Conservation (phyloP, 2,888 invertebrate genomes). For the Ptychoptera contaminata region DNA sequence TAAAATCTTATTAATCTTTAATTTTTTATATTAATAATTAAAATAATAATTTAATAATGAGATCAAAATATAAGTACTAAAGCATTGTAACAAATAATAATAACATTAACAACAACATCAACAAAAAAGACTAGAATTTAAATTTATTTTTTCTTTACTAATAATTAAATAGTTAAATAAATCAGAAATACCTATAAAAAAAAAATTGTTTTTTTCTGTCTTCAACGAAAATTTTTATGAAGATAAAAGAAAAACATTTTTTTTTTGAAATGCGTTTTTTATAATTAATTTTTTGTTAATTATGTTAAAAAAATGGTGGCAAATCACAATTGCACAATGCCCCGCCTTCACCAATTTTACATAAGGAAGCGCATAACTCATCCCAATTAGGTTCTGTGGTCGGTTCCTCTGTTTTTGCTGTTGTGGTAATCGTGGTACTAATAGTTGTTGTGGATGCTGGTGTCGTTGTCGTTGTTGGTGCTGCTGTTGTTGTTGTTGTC, state of each 20-base stretch:
- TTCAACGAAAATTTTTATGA: background rate
- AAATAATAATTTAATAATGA: too few species aligned
- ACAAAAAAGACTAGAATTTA: slow-evolving; percentile 2
- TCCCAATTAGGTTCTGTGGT: slow-evolving; percentile 38
- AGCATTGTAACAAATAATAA: too few species aligned
- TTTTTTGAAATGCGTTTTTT: slow-evolving; percentile 1
- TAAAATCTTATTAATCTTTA: too few species aligned
- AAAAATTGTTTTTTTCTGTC: slow-evolving; percentile 1
- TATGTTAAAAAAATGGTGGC: slow-evolving; percentile 35
- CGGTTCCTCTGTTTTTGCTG: slow-evolving; percentile 3
- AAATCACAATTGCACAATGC: slow-evolving; percentile 60
- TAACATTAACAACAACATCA: background rate
- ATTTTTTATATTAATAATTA: too few species aligned
- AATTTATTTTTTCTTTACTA: background rate
- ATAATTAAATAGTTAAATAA: background rate
- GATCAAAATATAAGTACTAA: too few species aligned
- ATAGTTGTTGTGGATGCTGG: background rate
- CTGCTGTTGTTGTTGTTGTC: too few species aligned
- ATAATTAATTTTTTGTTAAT: background rate
- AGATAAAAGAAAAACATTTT: background rate
- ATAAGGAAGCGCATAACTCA: slow-evolving; percentile 47
- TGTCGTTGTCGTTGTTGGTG: too few species aligned
- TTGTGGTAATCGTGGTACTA: slow-evolving; percentile 6
- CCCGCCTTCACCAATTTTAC: slow-evolving; percentile 54
- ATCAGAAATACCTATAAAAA: slow-evolving; percentile 8